Conservation (phyloP, 2,888 invertebrate genomes). For the Tanytarsus gracilentus region DNA sequence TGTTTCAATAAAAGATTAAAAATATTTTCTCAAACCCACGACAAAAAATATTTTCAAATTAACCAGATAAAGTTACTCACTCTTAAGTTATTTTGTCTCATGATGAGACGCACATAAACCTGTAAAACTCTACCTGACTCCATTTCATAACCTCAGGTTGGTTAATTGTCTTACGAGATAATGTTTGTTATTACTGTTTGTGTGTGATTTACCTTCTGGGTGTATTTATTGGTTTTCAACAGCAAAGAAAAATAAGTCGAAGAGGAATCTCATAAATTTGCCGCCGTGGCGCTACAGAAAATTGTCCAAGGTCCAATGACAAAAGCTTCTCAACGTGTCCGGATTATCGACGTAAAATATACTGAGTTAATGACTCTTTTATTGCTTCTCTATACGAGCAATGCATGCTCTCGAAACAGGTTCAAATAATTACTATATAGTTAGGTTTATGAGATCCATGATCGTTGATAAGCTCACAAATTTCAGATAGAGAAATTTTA, state of each 20-base stretch:
- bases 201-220: slow-evolving; percentile 2
- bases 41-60: too few relatives aligned
- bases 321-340: too few relatives aligned
- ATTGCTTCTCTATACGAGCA: background rate
- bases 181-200: background rate
- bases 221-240: background rate
- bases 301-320: background rate
- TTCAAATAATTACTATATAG: background rate
- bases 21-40: too few relatives aligned
- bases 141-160: background rate
- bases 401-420: too few relatives aligned
- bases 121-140: too few relatives aligned
- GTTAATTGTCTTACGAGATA: slow-evolving; percentile 22
- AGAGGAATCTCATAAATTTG: background rate
- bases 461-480: background rate
- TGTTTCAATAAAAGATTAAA: too few relatives aligned
- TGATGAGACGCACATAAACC: background rate
- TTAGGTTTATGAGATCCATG: background rate
- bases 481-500: background rate
- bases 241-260: background rate
- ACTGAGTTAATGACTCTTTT: background rate
- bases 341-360: background rate
- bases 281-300: background rate
- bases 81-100: too few relatives aligned
- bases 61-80: too few relatives aligned